A percentile compares a stretch with the other conserved stretches of the same genome.
Evolutionary conservation across 2,797 vertebrate species (phyloP).

Genomic region (Todus mexicanus): DNA sequence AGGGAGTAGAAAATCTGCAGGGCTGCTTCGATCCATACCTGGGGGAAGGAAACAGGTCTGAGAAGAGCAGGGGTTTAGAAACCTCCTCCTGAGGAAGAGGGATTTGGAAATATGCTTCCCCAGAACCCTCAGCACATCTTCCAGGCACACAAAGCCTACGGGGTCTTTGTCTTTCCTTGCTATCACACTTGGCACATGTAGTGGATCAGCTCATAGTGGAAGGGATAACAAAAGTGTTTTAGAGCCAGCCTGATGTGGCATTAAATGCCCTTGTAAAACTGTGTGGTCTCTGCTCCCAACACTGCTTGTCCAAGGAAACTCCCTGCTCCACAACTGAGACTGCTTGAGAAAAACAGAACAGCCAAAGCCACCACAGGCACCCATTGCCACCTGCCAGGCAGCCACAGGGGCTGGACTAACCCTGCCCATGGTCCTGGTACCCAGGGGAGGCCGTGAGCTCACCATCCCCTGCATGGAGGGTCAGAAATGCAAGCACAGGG

Average conservation of each 20-base stretch:
- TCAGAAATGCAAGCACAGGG: background rate
- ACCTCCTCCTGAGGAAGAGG: background rate
- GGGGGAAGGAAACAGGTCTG: background rate
- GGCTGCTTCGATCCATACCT: constrained; percentile 84
- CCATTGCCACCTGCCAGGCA: background rate
- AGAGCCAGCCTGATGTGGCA: background rate
- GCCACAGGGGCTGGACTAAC: background rate
- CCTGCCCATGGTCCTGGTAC: background rate
- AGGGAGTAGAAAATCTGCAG: constrained; percentile 83
- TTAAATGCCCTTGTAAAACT: background rate
- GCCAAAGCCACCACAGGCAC: background rate
- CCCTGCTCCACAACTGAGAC: background rate
- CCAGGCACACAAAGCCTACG: accelerated
- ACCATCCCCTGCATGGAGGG: background rate
- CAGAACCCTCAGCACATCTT: background rate
- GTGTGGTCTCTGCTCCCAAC: background rate
- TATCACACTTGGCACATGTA: background rate
- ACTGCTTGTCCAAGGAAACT: background rate
- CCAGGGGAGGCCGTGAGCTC: background rate
- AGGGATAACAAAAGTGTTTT: background rate
- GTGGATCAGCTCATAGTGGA: background rate
- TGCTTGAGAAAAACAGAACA: background rate
- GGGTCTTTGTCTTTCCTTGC: background rate
- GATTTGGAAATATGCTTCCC: background rate
- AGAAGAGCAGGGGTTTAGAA: background rate